A percentile compares a stretch with the other conserved stretches of the same genome.
These are phyloP conservation scores for Hypothenemus hampei DNA, from an alignment of 1,140 invertebrate species.

Conservation along the genomic window DNA sequence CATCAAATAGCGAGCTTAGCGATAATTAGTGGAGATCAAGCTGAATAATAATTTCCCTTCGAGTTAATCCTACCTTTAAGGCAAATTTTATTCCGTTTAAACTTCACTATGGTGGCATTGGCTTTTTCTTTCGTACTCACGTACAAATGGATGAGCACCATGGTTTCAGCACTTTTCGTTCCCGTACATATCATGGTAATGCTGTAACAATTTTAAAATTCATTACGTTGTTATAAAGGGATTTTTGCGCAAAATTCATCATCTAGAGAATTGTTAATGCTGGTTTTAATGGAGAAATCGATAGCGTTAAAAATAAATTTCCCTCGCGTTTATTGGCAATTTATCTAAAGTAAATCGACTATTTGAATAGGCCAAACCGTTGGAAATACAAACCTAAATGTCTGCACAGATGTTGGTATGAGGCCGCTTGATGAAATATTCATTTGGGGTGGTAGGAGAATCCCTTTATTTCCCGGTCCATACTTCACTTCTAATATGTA, in stretches of 20 bases:
- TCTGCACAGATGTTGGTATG: constrained; percentile 68
- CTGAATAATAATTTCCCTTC: constrained; percentile 14
- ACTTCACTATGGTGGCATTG: constrained; percentile 70
- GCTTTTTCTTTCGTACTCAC: constrained; percentile 61
- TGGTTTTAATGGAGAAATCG: neutral
- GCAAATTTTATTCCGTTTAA: constrained; percentile 84
- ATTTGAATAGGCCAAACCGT: constrained; percentile 4
- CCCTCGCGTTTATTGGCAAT: neutral
- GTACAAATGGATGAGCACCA: constrained; percentile 69
- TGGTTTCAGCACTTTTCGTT: constrained; percentile 66
- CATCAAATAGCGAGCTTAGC: constrained; percentile 5
- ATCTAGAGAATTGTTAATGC: neutral
- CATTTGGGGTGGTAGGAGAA: constrained; percentile 68
- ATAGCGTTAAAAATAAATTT: constrained; percentile 13
- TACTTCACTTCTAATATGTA: constrained; percentile 74
- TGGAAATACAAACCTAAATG: constrained; percentile 55
- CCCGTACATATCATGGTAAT: constrained; percentile 76
- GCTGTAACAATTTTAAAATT: constrained; percentile 47
- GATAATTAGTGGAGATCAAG: constrained; percentile 4
- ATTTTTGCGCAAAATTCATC: too few relatives aligned
- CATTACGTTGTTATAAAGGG: too few relatives aligned
- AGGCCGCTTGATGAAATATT: constrained; percentile 73
- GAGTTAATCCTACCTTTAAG: constrained; percentile 62
- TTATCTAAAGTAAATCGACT: constrained; percentile 1
- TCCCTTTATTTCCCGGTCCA: constrained; percentile 70